Base-by-base conservation (phyloP, 1,140 invertebrate genomes). In the Gryon sp. region DNA sequence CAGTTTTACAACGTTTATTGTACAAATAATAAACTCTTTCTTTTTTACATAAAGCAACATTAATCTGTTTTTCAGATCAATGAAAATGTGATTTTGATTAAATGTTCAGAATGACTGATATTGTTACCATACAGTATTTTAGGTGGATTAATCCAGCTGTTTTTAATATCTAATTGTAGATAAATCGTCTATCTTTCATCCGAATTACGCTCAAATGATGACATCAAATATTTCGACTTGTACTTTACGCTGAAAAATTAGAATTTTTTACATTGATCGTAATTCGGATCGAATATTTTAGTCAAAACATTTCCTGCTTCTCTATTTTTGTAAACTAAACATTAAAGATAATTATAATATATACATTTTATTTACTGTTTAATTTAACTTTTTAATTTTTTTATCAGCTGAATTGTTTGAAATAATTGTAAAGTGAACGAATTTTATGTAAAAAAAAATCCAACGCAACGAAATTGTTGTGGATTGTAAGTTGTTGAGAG, bases 91-190 rank as follows among this genome's bases (percentile, higher is more conserved):
- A n/a, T n/a, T n/a, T n/a, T n/a, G n/a, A n/a, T n/a, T n/a, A n/a
- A n/a, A n/a, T n/a, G n/a, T n/a, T n/a, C n/a, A n/a, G n/a, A n/a
- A n/a, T n/a, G n/a, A n/a, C n/a, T n/a, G n/a, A n/a, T n/a, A n/a
- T n/a, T n/a, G n/a, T n/a, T 41, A 55, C 36, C 52, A 41, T 24
- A 41, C 52, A 55, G 52, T 55, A 55, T 55, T 41, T 53, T 38
- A 53, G 50, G 43, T 28, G 15, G 15, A 14, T 38, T 55, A 9
- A 11, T 55, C 53, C 16, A 43, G n/a, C n/a, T n/a, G n/a, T n/a
- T n/a, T n/a, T n/a, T n/a, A n/a, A n/a, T n/a, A 20, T 14, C 1
- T 3, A 11, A 22, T 43, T 8, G 12, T 18, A n/a, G 28, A 22
- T 18, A 34, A 45, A 22, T 24, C 18, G 0, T 36, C 46, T 30